Conservation (phyloP, 2,888 invertebrate species). For the Pammene aurita region DNA sequence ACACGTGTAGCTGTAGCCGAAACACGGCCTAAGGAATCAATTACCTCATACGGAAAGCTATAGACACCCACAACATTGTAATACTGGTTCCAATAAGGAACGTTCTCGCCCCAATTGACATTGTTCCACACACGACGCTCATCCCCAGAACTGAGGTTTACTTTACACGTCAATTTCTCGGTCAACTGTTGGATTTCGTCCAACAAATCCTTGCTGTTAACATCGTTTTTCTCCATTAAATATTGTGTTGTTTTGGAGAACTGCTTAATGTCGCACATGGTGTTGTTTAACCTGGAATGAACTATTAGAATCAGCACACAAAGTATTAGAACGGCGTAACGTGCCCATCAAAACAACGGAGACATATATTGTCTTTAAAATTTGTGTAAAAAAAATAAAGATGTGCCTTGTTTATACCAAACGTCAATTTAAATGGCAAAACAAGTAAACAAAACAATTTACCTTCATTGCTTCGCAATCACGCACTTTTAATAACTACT, state of each 20-base stretch:
- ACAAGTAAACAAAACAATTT: too few species aligned
- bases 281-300: conserved; percentile 70
- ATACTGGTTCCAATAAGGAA: conserved; percentile 79
- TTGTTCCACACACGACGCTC: conserved; percentile 62
- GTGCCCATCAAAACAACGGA: too few species aligned
- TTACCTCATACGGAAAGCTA: conserved; percentile 73
- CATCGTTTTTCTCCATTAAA: conserved; percentile 67
- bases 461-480: too few species aligned
- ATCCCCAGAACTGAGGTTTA: conserved; percentile 54
- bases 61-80: conserved; percentile 70
- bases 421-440: too few species aligned
- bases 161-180: conserved; percentile 60
- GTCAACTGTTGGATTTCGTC: conserved; percentile 68
- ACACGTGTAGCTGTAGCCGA: too few species aligned
- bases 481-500: too few species aligned
- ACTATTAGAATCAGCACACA: too few species aligned
- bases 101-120: conserved; percentile 76
- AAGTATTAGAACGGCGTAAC: too few species aligned
- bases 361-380: too few species aligned
- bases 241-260: conserved; percentile 73
- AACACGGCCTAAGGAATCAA: background rate
- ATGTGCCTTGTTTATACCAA: too few species aligned
- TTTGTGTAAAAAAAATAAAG: too few species aligned
- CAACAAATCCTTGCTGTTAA: conserved; percentile 64
- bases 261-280: conserved; percentile 68